Percentiles rank a stretch among this genome's conserved stretches.
phyloP scores from a whole-genome alignment of 2,797 vertebrate species.

The Syndactyla subalaris region DNA sequence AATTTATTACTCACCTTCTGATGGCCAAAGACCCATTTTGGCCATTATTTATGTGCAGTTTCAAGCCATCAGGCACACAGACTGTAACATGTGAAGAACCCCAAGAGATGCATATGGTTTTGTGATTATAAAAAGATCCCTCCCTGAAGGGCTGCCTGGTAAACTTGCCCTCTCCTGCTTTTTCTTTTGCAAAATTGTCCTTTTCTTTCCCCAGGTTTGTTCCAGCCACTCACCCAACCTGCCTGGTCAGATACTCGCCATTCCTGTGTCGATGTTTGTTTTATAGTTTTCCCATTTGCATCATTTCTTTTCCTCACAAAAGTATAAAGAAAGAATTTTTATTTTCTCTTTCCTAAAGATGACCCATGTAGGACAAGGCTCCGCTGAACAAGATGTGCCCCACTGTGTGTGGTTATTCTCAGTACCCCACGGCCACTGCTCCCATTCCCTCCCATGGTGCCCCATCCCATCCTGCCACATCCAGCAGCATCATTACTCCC shows the following conservation, averaged over 20 bases:
- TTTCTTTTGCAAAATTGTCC: background rate
- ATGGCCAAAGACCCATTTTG: background rate
- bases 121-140: background rate
- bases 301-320: background rate
- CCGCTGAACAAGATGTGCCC: background rate
- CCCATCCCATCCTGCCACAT: background rate
- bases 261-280: background rate
- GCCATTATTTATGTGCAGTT: background rate
- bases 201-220: background rate
- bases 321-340: background rate
- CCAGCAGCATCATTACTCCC: background rate
- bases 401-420: fast-evolving
- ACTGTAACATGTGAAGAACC: background rate
- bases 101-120: background rate
- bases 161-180: background rate
- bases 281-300: background rate
- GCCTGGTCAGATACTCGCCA: background rate
- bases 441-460: background rate
- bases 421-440: fast-evolving
- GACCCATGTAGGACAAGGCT: background rate
- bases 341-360: background rate
- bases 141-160: background rate
- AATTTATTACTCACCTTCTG: background rate
- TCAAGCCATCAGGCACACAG: background rate
- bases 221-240: background rate